Conservation (phyloP, 2,888 invertebrate species). For the Furcula furcula region DNA sequence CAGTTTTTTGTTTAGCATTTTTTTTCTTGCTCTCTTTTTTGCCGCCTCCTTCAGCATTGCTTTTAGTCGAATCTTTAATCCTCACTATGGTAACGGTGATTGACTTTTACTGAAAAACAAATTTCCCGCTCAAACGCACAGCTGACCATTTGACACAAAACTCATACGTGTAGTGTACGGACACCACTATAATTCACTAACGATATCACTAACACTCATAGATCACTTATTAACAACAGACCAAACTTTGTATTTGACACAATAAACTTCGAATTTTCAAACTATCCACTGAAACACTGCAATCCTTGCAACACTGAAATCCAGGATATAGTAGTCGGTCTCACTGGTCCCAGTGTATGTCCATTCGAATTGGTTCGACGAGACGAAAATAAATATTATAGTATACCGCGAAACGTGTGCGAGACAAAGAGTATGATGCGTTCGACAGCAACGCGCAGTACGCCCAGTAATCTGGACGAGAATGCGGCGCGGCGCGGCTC, state of each 20-base stretch:
- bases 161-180: constrained; percentile 12
- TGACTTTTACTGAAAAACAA: constrained; percentile 31
- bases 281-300: constrained; percentile 66
- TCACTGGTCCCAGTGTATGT: constrained; percentile 26
- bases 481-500: constrained; percentile 54
- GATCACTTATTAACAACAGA: constrained; percentile 15
- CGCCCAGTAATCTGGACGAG: constrained; percentile 61
- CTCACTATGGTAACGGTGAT: constrained; percentile 84
- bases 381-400: constrained; percentile 68
- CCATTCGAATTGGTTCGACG: constrained; percentile 36
- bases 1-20: constrained; percentile 80
- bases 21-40: constrained; percentile 85
- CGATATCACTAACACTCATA: constrained; percentile 5
- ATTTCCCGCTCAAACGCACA: constrained; percentile 8
- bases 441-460: constrained; percentile 34
- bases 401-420: constrained; percentile 48
- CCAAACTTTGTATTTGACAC: constrained; percentile 24
- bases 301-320: constrained; percentile 78
- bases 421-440: constrained; percentile 56
- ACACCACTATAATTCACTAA: constrained; percentile 10
- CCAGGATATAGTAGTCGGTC: constrained; percentile 54
- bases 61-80: constrained; percentile 83
- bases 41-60: constrained; percentile 82
- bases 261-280: constrained; percentile 16
- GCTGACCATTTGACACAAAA: constrained; percentile 19